Percentiles rank a stretch among this genome's conserved stretches.
Conservation (phyloP, 2,797 vertebrate genomes). For the Tenualosa ilisha region DNA sequence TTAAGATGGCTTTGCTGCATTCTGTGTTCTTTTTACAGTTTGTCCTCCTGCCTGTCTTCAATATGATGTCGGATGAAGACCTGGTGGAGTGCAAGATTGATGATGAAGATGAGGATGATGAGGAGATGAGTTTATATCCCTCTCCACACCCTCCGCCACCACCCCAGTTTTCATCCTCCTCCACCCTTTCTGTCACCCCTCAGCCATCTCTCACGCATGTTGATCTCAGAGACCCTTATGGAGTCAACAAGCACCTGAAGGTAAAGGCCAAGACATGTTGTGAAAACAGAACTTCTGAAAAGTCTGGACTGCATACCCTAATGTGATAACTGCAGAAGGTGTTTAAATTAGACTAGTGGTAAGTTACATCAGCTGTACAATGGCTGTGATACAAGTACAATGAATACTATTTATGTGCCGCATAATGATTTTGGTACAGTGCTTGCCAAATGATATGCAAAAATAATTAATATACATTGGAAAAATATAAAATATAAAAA, state of each 20-base stretch:
- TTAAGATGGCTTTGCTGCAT: neutral
- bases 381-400: neutral
- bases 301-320: neutral
- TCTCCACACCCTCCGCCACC: constrained; percentile 65
- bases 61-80: constrained; percentile 73
- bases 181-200: constrained; percentile 43
- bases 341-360: neutral
- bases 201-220: constrained; percentile 38
- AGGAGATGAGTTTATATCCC: constrained; percentile 54
- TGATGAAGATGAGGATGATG: constrained; percentile 61
- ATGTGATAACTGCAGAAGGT: neutral
- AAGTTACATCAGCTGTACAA: neutral
- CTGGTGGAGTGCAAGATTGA: constrained; percentile 78
- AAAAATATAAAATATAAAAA: too few relatives aligned
- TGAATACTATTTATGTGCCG: too few relatives aligned
- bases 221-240: constrained; percentile 72
- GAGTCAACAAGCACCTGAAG: constrained; percentile 80
- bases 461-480: neutral
- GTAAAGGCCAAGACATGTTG: constrained; percentile 44
- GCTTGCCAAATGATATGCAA: too few relatives aligned
- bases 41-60: constrained; percentile 43
- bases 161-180: constrained; percentile 55
- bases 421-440: too few relatives aligned
- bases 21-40: neutral
- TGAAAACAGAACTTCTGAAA: neutral